These are phyloP conservation scores for Solen grandis DNA, from an alignment of 1,140 invertebrate genomes.

Conservation along the genomic window DNA sequence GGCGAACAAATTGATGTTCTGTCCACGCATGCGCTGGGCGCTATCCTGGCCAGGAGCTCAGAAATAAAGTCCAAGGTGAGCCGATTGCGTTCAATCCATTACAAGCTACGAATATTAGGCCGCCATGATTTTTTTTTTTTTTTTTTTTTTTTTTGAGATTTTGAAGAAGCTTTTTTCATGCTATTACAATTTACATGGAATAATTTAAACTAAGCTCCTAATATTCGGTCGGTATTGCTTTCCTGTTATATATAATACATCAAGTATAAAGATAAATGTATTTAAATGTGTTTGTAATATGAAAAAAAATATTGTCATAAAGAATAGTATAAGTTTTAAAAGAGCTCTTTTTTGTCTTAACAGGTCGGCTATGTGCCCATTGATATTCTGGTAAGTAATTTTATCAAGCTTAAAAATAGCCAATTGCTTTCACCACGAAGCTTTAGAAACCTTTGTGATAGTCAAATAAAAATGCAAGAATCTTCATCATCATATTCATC, in stretches of 20 bases:
- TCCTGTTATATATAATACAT: too few species aligned
- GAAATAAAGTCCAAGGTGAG: slow-evolving; percentile 7
- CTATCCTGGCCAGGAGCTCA: slow-evolving; percentile 18
- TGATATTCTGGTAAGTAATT: not conserved
- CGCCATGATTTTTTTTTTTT: not conserved
- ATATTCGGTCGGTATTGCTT: not conserved
- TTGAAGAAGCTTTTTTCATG: not conserved
- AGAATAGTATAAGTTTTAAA: too few species aligned
- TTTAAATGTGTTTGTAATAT: too few species aligned
- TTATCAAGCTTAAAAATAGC: too few species aligned
- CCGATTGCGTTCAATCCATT: not conserved
- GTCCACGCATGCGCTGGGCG: not conserved
- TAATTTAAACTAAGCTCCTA: not conserved
- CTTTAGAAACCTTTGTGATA: too few species aligned
- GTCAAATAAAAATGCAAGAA: too few species aligned
- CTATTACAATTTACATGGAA: not conserved
- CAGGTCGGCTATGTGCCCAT: not conserved
- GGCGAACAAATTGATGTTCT: slow-evolving; percentile 9
- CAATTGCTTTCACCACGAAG: too few species aligned
- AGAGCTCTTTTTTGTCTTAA: too few species aligned
- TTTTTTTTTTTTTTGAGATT: not conserved
- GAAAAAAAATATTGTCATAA: too few species aligned
- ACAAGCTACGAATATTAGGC: not conserved
- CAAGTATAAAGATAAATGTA: too few species aligned
- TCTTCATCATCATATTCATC: too few species aligned